Evolutionary conservation across 2,113 vertebrate species (phyloP).

Genomic region (Syngnathus typhle): DNA sequence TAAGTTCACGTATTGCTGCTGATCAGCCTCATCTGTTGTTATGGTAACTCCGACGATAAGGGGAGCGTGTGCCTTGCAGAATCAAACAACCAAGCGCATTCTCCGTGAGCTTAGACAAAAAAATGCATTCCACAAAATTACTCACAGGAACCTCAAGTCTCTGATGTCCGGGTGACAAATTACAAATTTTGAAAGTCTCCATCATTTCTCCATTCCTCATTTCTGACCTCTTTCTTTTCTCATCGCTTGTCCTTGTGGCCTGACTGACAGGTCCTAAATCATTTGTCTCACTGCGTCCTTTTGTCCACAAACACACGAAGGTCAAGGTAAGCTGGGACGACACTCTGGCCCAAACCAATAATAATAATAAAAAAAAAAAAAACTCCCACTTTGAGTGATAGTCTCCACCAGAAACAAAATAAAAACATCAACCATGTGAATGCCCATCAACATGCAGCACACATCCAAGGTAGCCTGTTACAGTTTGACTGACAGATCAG

Average conservation of each 20-base stretch:
- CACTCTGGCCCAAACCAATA: conserved; percentile 28
- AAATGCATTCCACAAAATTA: conserved; percentile 51
- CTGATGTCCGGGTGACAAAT: conserved; percentile 50
- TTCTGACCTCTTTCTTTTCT: conserved; percentile 54
- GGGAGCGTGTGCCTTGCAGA: conserved; percentile 29
- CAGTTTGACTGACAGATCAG: conserved; percentile 8
- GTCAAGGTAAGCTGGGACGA: conserved; percentile 39
- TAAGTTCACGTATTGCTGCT: conserved; percentile 55
- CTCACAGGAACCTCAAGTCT: conserved; percentile 44
- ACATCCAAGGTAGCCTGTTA: conserved; percentile 30
- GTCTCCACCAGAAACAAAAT: conserved; percentile 15
- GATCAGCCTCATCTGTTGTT: conserved; percentile 61
- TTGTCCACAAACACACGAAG: conserved; percentile 62
- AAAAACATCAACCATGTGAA: background rate
- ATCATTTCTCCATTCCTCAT: conserved; percentile 32
- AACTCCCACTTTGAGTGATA: conserved; percentile 51
- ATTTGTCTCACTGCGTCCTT: conserved; percentile 58
- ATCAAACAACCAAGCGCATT: conserved; percentile 45
- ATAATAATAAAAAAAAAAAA: background rate
- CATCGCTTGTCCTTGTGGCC: conserved; percentile 51
- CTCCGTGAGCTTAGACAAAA: conserved; percentile 50
- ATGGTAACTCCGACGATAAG: conserved; percentile 57
- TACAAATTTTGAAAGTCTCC: conserved; percentile 28
- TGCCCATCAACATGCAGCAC: conserved; percentile 44
- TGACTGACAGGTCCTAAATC: conserved; percentile 67